Conservation (phyloP, 37 sponge, comb jelly and placozoan genomes). For the Crambe crambe region DNA sequence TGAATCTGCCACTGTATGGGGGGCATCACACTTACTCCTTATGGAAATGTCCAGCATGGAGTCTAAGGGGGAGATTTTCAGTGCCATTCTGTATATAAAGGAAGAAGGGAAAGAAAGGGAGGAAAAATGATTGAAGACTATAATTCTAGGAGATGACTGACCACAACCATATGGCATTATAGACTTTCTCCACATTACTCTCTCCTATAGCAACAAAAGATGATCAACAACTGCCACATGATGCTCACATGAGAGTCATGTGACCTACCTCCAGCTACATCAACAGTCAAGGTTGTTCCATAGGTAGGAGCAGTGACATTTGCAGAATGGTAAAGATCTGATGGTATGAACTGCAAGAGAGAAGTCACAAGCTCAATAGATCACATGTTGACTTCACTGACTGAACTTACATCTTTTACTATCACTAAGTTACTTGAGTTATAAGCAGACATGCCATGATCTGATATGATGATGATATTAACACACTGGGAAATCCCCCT, state of each 20-base stretch:
- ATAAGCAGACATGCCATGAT: conserved; percentile 65
- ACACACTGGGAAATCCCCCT: conserved; percentile 64
- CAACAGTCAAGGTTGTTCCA: conserved; percentile 1
- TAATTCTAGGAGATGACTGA: no score
- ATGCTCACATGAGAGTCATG: conserved; percentile 4
- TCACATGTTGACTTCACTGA: background rate
- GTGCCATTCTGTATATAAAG: conserved; percentile 11
- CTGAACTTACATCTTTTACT: background rate
- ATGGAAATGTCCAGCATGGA: conserved; percentile 45
- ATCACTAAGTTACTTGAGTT: background rate
- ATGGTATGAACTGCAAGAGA: no score
- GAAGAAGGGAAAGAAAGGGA: background rate
- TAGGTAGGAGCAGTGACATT: no score
- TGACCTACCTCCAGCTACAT: conserved; percentile 15
- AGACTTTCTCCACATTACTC: no score
- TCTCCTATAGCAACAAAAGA: no score
- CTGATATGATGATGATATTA: conserved; percentile 72
- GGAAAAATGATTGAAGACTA: background rate
- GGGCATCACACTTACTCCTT: conserved; percentile 58
- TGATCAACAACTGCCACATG: no score
- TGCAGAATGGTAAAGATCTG: background rate
- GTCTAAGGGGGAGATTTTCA: conserved; percentile 24
- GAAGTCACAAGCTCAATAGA: no score
- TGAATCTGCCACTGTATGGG: no score
- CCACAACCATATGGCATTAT: no score